Evolutionary conservation across 2,888 invertebrate genomes (phyloP).

Genomic region (Thalpophila matura): DNA sequence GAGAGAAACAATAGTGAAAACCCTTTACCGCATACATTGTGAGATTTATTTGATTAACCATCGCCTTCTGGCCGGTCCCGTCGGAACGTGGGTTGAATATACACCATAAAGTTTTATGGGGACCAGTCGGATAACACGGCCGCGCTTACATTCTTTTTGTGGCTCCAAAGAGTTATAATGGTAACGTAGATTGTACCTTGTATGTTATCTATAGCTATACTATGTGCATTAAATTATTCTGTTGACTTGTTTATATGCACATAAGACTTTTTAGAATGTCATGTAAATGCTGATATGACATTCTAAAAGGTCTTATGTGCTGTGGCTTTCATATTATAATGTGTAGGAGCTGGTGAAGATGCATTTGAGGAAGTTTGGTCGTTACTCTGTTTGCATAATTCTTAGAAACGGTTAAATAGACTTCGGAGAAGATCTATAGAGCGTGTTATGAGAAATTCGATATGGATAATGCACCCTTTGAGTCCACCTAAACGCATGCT

Average conservation of each 20-base stretch:
- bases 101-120: constrained; percentile 80
- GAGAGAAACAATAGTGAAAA: constrained; percentile 62
- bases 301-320: background rate
- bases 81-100: constrained; percentile 72
- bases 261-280: background rate
- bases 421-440: too few relatives aligned
- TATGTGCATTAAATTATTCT: constrained; percentile 29
- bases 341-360: background rate
- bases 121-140: constrained; percentile 71
- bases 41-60: constrained; percentile 74
- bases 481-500: too few relatives aligned
- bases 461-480: too few relatives aligned
- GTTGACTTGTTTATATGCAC: constrained; percentile 15
- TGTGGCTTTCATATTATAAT: too few relatives aligned
- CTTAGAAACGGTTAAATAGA: background rate
- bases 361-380: background rate
- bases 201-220: constrained; percentile 37
- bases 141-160: constrained; percentile 65
- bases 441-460: too few relatives aligned
- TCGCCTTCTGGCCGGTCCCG: constrained; percentile 53
- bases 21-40: constrained; percentile 75
- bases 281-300: background rate
- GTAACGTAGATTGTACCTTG: constrained; percentile 15
- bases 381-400: background rate
- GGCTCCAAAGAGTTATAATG: constrained; percentile 58